A percentile compares a stretch with the other conserved stretches of the same genome.
phyloP scores from a whole-genome alignment of 2,113 vertebrate species.

The Alethe diademata region DNA sequence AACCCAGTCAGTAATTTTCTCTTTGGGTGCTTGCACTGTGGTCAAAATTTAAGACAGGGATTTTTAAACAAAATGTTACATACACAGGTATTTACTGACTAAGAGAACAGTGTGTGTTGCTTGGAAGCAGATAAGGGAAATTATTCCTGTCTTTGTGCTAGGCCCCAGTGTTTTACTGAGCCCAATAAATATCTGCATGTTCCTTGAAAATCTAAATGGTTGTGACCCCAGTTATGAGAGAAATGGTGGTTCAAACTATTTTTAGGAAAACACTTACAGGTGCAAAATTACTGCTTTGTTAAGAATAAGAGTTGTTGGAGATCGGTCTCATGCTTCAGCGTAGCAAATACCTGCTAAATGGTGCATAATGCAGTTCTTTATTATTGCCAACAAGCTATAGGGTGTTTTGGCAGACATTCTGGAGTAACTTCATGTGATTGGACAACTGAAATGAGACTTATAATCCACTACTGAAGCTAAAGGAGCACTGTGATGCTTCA shows the following conservation, averaged over 20 bases:
- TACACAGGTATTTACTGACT: background rate
- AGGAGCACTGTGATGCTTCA: background rate
- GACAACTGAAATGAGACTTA: background rate
- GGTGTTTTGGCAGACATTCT: background rate
- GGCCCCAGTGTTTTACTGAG: background rate
- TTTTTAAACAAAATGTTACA: background rate
- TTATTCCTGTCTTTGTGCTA: background rate
- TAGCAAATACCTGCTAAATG: background rate
- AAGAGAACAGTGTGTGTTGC: background rate
- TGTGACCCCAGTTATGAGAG: background rate
- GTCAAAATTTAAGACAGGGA: accelerated
- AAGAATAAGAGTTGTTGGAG: background rate
- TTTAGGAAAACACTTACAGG: background rate
- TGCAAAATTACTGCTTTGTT: background rate
- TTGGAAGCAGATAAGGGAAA: background rate
- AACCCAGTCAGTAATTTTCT: background rate
- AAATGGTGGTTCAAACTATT: background rate
- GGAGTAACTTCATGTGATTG: background rate
- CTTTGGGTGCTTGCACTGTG: background rate
- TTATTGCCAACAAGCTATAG: background rate
- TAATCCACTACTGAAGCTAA: accelerated
- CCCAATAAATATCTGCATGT: accelerated
- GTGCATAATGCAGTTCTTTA: background rate
- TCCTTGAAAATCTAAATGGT: background rate
- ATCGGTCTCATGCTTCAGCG: background rate